Evolutionary conservation across 1,140 invertebrate genomes (phyloP), one percentile per base, ranked within the genome.

Genomic region (Drosophila biarmipes): DNA sequence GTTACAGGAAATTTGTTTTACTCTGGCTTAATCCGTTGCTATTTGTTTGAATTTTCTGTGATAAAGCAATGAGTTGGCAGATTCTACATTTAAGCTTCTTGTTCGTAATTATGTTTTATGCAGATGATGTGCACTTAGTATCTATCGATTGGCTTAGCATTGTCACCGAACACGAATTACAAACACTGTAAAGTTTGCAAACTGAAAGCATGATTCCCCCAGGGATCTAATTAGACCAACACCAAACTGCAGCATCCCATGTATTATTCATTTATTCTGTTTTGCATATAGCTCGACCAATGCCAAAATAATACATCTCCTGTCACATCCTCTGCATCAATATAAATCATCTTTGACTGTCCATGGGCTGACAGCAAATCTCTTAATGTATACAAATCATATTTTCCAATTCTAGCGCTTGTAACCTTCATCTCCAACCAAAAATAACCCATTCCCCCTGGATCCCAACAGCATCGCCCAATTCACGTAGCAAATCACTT

Each of bases 401-500:
- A 86, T 87, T 82, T 78, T 62, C 53, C 48, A 59, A 59, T 87
- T 82, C 54, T 49, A 54, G 51, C 46, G 48, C 21, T 38, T 27
- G 29, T 5, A 34, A n/a, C 43, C 35, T 29, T 48, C 48, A 31
- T 29, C 53, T 37, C n/a, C 38, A 55, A 6, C 34, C 40, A 27
- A 24, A 57, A 34, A n/a, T 38, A 21, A 53, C 31, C 48, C 40
- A 21, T 62, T 35, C 19, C 15, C 29, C 38, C 62, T 29, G 49
- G 37, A 67, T 68, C 64, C 61, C 48, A 38, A 42, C 10, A 48
- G 52, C 42, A 62, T 53, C 58, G 62, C 49, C 66, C 42, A 81
- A 62, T 64, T 74, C 78, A 86, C 81, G 81, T 75, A 87, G 68
- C 81, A 86, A 86, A 86, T 86, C 81, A 87, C 82, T 86, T 86